Percentiles rank a stretch among this genome's conserved stretches.
These are phyloP conservation scores for Tapirus indicus DNA, from an alignment of 2,797 vertebrate species.

Conservation along the genomic window DNA sequence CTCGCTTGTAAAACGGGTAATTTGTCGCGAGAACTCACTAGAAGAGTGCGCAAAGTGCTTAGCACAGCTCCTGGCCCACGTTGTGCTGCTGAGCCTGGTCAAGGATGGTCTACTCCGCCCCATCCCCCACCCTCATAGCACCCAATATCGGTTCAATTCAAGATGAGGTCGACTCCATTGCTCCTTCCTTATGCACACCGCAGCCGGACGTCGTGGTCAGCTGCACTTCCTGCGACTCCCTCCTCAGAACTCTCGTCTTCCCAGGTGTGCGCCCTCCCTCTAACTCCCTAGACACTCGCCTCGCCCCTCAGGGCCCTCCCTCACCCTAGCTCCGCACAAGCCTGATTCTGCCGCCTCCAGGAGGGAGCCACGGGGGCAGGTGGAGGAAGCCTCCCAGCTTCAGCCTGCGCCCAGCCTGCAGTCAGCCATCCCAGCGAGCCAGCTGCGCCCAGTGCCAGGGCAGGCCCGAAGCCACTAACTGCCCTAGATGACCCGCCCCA, in stretches of 20 bases:
- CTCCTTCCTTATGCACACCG: neutral
- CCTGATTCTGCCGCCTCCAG: neutral
- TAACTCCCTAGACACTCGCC: neutral
- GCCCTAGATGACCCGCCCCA: neutral
- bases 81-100: neutral
- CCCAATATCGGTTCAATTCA: neutral
- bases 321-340: neutral
- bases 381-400: neutral
- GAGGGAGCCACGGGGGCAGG: fast-evolving
- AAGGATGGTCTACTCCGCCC: neutral
- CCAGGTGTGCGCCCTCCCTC: fast-evolving
- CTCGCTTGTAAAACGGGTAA: neutral
- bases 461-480: neutral
- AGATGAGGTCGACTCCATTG: neutral
- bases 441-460: too few relatives aligned
- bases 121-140: neutral
- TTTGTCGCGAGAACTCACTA: neutral
- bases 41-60: neutral
- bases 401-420: fast-evolving
- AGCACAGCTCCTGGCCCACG: neutral
- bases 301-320: neutral
- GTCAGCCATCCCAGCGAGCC: neutral
- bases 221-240: neutral
- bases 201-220: neutral
- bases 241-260: neutral